Conservation (phyloP, 2,888 invertebrate genomes). For the Nomada flava region DNA sequence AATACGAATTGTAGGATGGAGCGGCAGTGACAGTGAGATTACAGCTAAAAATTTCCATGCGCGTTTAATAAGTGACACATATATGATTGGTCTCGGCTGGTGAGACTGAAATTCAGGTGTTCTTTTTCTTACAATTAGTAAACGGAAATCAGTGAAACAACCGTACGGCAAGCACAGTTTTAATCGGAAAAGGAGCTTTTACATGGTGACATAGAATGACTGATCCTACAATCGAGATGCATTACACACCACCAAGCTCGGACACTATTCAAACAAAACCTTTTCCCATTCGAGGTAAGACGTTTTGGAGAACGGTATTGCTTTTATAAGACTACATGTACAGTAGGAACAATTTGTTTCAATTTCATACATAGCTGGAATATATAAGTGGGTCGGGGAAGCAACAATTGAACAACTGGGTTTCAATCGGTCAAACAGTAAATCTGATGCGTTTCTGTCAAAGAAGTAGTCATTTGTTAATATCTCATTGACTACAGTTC, state of each 20-base stretch:
- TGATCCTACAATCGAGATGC: constrained; percentile 78
- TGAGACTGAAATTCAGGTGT: constrained; percentile 9
- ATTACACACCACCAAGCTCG: constrained; percentile 89
- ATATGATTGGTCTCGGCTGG: background rate
- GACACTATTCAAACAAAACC: constrained; percentile 96
- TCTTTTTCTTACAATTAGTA: background rate
- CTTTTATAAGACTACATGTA: background rate
- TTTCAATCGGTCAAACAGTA: background rate
- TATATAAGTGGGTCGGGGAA: background rate
- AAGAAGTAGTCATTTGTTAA: constrained; percentile 10
- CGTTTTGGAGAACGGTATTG: background rate
- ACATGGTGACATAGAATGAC: constrained; percentile 56
- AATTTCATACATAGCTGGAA: too few species aligned
- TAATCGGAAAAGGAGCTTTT: background rate
- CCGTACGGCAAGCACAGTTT: background rate
- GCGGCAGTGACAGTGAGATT: constrained; percentile 29
- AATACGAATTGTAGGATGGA: constrained; percentile 32
- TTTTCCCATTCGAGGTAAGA: constrained; percentile 92
- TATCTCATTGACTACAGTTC: background rate
- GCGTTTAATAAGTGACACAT: constrained; percentile 34
- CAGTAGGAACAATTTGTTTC: background rate
- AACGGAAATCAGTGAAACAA: background rate
- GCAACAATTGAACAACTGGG: background rate
- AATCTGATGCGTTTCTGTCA: background rate
- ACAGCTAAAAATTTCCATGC: constrained; percentile 15